Evolutionary conservation across 2,888 invertebrate species (phyloP), one percentile per base, ranked within the genome.

Genomic region (Augochlorella aurata): DNA sequence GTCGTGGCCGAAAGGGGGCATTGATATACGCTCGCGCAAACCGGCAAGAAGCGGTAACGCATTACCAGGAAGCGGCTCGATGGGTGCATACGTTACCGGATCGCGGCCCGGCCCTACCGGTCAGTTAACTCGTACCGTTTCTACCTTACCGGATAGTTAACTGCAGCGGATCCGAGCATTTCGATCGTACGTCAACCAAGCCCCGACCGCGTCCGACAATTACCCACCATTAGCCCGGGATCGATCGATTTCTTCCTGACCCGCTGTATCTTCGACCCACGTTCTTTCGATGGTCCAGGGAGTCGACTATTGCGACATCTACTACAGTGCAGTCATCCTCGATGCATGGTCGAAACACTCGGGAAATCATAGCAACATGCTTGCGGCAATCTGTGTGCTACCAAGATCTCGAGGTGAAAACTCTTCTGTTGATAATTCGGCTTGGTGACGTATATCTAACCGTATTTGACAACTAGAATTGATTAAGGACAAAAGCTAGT

Each of bases 31-130:
- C 68, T 73, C 66, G 72, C 67, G 74, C 73, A 63, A 71, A 79
- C 78, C 82, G 81, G 85, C 87, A 87, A 89, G 90, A 90, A 90
- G 86, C 82, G 80, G 89, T 90, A 91, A 91, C 85, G 89, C 89
- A 90, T 91, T 89, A 88, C 86, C 84, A 87, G 91, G 90, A 91
- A 91, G 84, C 85, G 78, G 79, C 82, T 75, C 86, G 90, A 90
- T 90, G 86, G 89, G 79, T 86, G 90, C 89, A 91, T 90, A 90
- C 87, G 89, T 91, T 90, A 88, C 87, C 77, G 86, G 85, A 84
- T 88, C 84, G 81, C 67, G 24, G 83, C 77, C 84, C 78, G 84
- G 61, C 61, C 29, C 61, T 88, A 84, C 78, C 84, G 83, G 81
- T 82, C 83, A 82, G 86, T 85, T 89, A 88, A 87, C 86, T 83